A percentile compares a stretch with the other conserved stretches of the same genome.
Evolutionary conservation across 2,797 vertebrate species (phyloP).

Genomic region (Urocyon cinereoargenteus): DNA sequence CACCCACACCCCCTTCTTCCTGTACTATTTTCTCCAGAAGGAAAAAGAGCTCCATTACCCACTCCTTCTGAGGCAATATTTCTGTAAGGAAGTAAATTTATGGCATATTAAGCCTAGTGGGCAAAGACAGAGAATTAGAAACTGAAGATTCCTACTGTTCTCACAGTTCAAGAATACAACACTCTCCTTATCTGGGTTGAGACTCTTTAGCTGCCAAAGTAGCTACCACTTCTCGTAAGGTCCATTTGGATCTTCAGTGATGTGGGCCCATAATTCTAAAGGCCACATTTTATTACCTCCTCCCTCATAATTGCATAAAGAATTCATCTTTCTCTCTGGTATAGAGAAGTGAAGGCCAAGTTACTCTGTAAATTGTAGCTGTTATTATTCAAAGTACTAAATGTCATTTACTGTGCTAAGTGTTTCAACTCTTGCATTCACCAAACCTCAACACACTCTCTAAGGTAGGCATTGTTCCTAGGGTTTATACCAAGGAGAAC

Average conservation of each 20-base stretch:
- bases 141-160: not conserved
- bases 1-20: not conserved
- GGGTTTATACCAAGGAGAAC: not conserved
- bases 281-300: not conserved
- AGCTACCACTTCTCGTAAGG: not conserved
- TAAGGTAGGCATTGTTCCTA: not conserved
- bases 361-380: slow-evolving; percentile 21
- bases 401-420: not conserved
- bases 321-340: slow-evolving; percentile 4
- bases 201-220: not conserved
- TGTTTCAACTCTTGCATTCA: slow-evolving; percentile 16
- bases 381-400: slow-evolving; percentile 27
- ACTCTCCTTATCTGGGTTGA: not conserved
- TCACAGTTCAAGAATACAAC: not conserved
- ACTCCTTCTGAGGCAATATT: not conserved
- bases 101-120: not conserved
- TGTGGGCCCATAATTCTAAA: not conserved
- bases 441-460: not conserved
- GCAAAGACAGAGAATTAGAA: not conserved
- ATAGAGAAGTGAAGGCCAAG: not conserved
- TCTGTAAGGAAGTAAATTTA: not conserved
- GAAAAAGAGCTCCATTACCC: not conserved
- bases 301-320: not conserved
- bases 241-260: not conserved
- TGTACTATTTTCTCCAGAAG: not conserved